Evolutionary conservation across 2,113 vertebrate species (phyloP).

Genomic region (Amphiprion ocellaris): DNA sequence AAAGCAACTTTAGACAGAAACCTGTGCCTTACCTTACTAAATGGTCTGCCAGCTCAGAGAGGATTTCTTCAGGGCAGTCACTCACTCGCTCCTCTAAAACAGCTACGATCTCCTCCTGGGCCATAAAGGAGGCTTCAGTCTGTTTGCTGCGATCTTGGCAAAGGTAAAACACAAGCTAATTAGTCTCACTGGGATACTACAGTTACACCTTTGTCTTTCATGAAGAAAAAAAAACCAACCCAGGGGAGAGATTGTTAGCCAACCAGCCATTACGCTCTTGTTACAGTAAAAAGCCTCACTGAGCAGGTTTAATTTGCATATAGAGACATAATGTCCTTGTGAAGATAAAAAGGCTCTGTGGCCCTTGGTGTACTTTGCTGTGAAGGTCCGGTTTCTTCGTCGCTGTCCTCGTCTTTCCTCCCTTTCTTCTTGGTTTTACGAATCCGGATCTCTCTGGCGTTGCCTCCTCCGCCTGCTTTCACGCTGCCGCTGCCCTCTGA

Average conservation of each 20-base stretch:
- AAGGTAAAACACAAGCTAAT: conserved; percentile 59
- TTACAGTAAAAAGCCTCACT: conserved; percentile 49
- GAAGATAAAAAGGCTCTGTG: conserved; percentile 13
- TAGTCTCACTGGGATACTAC: conserved; percentile 46
- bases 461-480: conserved; percentile 88
- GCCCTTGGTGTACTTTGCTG: conserved; percentile 71
- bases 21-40: conserved; percentile 78
- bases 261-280: conserved; percentile 49
- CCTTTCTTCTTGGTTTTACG: conserved; percentile 95
- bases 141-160: conserved; percentile 88
- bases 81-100: conserved; percentile 87
- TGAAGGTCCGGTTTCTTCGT: conserved; percentile 87
- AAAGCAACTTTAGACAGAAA: not conserved
- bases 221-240: conserved; percentile 31
- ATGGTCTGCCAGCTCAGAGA: conserved; percentile 90
- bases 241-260: conserved; percentile 34
- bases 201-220: conserved; percentile 39
- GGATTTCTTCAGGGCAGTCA: conserved; percentile 92
- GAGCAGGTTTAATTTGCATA: conserved; percentile 48
- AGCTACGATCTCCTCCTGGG: conserved; percentile 88
- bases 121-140: conserved; percentile 88
- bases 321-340: conserved; percentile 9
- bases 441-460: conserved; percentile 92
- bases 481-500: conserved; percentile 92
- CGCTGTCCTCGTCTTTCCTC: conserved; percentile 91